A percentile compares a stretch with the other conserved stretches of the same genome.
These are phyloP conservation scores for Drosophila triauraria DNA, from an alignment of 1,140 invertebrate genomes.

Conservation along the genomic window DNA sequence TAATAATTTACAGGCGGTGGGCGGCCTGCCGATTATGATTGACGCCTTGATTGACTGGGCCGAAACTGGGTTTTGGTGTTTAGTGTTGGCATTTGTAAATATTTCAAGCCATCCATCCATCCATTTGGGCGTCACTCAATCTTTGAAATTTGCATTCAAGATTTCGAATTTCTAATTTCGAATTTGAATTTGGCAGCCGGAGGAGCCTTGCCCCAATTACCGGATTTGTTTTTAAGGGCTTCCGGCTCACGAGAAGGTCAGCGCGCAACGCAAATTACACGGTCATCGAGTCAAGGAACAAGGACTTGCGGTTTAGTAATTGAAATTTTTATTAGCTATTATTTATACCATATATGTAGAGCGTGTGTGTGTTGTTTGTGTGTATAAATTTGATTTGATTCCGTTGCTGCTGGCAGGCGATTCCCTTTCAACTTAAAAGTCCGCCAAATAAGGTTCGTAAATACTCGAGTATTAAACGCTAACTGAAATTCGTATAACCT, in stretches of 20 bases:
- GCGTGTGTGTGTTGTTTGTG: conserved; percentile 56
- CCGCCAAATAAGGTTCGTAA: conserved; percentile 40
- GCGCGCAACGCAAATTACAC: conserved; percentile 59
- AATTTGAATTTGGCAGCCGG: conserved; percentile 39
- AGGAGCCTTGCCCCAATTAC: conserved; percentile 51
- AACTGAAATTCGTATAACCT: conserved; percentile 80
- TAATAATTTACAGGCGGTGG: neutral
- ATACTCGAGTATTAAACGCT: conserved; percentile 68
- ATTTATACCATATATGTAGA: conserved; percentile 65
- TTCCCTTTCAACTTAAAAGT: conserved; percentile 67
- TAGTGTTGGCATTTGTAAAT: conserved; percentile 74
- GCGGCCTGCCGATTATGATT: conserved; percentile 25
- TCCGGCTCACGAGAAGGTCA: conserved; percentile 70
- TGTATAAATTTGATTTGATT: conserved; percentile 68
- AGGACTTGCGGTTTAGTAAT: conserved; percentile 50
- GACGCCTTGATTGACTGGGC: conserved; percentile 55
- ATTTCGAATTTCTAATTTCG: conserved; percentile 22
- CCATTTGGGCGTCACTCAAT: conserved; percentile 18
- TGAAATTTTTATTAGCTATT: conserved; percentile 81
- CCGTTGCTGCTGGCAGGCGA: conserved; percentile 37
- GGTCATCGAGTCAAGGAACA: conserved; percentile 38
- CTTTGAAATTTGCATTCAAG: conserved; percentile 60
- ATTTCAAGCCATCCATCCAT: conserved; percentile 39
- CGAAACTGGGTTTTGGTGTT: conserved; percentile 13
- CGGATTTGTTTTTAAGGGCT: conserved; percentile 59